A percentile compares a stretch with the other conserved stretches of the same genome.
Evolutionary conservation across 2,113 vertebrate species (phyloP).

Genomic region (Cichladusa arquata): DNA sequence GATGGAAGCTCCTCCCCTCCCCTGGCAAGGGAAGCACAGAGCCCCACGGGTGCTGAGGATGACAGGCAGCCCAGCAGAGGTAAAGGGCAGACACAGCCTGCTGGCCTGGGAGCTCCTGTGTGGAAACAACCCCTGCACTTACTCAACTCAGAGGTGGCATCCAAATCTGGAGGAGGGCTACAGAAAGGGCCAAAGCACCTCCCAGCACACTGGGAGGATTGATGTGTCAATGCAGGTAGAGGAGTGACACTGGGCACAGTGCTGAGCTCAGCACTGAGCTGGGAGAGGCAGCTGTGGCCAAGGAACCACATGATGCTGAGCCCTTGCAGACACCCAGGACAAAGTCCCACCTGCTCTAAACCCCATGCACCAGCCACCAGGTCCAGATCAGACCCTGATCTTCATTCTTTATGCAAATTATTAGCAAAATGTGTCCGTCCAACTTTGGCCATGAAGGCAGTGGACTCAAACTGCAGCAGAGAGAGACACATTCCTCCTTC

Average conservation of each 20-base stretch:
- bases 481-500: background rate
- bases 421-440: background rate
- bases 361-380: fast-evolving
- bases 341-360: background rate
- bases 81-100: background rate
- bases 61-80: background rate
- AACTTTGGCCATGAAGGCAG: background rate
- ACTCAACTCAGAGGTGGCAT: background rate
- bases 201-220: background rate
- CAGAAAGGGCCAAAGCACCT: background rate
- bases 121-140: background rate
- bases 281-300: fast-evolving
- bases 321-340: background rate
- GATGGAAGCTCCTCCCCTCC: background rate
- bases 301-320: background rate
- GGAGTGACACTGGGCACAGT: fast-evolving
- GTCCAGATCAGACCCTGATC: background rate
- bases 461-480: fast-evolving
- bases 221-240: background rate
- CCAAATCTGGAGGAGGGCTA: background rate
- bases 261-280: background rate
- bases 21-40: background rate
- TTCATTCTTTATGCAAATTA: background rate
- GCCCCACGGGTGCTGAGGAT: background rate
- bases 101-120: background rate